Conservation (phyloP, 1,140 invertebrate species). For the Helicoverpa armigera region DNA sequence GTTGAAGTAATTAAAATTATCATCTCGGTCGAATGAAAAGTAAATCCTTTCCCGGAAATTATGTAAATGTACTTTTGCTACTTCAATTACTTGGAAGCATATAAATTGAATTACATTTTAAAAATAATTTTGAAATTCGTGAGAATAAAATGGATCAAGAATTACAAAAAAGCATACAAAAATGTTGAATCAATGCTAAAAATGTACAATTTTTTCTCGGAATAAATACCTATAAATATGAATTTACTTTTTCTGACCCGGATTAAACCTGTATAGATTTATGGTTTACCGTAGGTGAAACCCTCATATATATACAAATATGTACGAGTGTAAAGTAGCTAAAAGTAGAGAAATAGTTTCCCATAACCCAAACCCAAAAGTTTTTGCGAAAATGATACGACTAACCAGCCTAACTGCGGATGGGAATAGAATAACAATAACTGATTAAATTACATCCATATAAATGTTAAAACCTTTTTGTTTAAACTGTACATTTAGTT, state of each 20-base stretch:
- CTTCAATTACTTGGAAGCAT: too few relatives aligned
- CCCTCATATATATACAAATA: not conserved
- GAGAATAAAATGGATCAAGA: too few relatives aligned
- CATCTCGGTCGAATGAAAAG: too few relatives aligned
- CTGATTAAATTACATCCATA: not conserved
- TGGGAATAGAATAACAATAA: slow-evolving; percentile 15
- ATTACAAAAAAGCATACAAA: too few relatives aligned
- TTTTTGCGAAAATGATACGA: slow-evolving; percentile 22
- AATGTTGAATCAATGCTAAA: too few relatives aligned
- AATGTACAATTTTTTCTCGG: not conserved
- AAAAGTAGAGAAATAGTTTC: not conserved
- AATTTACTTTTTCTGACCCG: slow-evolving; percentile 15
- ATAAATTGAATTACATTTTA: too few relatives aligned
- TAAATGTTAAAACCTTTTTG: not conserved
- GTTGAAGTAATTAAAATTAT: too few relatives aligned
- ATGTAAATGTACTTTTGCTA: too few relatives aligned
- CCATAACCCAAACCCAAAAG: slow-evolving; percentile 11
- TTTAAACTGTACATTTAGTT: too few relatives aligned
- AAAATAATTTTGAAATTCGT: too few relatives aligned
- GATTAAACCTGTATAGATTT: not conserved
- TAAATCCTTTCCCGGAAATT: too few relatives aligned
- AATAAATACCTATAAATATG: slow-evolving; percentile 13
- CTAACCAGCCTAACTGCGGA: not conserved
- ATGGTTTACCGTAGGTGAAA: not conserved
- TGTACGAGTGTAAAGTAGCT: not conserved